These are phyloP conservation scores for Potamilus streckersoni DNA, from an alignment of 1,140 invertebrate genomes.

Conservation along the genomic window DNA sequence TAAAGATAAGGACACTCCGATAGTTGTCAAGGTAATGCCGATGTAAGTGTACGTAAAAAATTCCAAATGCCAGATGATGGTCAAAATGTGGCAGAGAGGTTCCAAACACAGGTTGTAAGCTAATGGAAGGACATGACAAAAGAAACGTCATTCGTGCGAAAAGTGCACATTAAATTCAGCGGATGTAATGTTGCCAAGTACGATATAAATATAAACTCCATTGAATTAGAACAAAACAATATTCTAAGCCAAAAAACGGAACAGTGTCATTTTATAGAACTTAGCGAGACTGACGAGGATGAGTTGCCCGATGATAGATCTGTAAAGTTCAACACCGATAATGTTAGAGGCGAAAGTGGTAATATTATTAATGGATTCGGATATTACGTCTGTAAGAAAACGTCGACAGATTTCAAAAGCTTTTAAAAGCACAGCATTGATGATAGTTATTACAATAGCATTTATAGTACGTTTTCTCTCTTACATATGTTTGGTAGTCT, in stretches of 20 bases:
- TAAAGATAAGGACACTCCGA: background rate
- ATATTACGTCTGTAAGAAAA: background rate
- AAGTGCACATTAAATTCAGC: no score
- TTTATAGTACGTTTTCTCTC: constrained; percentile 28
- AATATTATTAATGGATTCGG: background rate
- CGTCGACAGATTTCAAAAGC: constrained; percentile 5
- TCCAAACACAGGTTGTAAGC: no score
- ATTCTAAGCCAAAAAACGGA: background rate
- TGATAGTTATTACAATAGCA: constrained; percentile 26
- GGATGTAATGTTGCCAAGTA: no score
- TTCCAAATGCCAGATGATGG: background rate
- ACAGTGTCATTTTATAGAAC: background rate
- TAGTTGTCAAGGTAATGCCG: background rate
- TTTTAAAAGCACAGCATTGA: constrained; percentile 17
- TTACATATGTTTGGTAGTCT: constrained; percentile 1
- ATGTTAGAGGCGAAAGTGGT: background rate
- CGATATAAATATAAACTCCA: no score
- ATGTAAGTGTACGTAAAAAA: background rate
- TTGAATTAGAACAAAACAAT: no score
- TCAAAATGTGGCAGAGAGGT: background rate
- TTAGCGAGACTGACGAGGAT: background rate
- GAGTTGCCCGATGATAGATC: background rate
- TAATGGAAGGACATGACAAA: no score
- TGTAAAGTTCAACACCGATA: background rate
- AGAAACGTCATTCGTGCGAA: no score